Conservation (phyloP, 1,140 invertebrate genomes). For the Cyclargus thomasi region DNA sequence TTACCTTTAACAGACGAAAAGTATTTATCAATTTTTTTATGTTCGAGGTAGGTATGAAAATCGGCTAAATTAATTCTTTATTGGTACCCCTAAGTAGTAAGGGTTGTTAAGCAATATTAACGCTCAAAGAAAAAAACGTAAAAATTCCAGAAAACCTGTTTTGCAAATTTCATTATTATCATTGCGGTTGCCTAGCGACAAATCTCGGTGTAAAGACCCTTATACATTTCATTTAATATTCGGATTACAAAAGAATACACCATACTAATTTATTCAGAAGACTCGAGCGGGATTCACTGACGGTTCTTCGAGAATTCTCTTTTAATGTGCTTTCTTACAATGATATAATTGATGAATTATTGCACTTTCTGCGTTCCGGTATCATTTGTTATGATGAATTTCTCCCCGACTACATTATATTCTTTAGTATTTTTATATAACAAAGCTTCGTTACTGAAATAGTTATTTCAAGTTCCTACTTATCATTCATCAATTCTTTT, state of each 20-base stretch:
- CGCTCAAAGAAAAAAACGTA: not conserved
- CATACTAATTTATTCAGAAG: slow-evolving; percentile 24
- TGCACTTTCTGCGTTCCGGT: not conserved
- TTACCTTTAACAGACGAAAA: too few relatives aligned
- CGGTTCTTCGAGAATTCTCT: slow-evolving; percentile 17
- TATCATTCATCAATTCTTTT: too few relatives aligned
- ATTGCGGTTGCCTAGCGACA: slow-evolving; percentile 1
- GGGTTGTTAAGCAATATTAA: not conserved
- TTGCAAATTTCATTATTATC: slow-evolving; percentile 16
- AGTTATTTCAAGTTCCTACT: too few relatives aligned
- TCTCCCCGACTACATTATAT: not conserved
- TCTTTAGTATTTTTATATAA: not conserved
- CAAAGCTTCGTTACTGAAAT: too few relatives aligned
- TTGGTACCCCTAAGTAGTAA: too few relatives aligned
- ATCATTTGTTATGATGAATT: not conserved
- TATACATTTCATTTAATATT: slow-evolving; percentile 23
- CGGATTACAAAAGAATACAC: slow-evolving; percentile 21
- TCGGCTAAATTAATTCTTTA: too few relatives aligned
- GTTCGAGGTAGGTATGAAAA: too few relatives aligned
- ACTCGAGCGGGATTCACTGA: slow-evolving; percentile 17
- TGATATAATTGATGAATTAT: slow-evolving; percentile 2
- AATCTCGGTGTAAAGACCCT: slow-evolving; percentile 20
- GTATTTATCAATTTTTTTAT: too few relatives aligned
- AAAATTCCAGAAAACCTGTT: slow-evolving; percentile 7
- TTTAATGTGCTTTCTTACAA: slow-evolving; percentile 15